Conservation (phyloP, 2,113 vertebrate genomes). For the Rhagologus leucostigma region DNA sequence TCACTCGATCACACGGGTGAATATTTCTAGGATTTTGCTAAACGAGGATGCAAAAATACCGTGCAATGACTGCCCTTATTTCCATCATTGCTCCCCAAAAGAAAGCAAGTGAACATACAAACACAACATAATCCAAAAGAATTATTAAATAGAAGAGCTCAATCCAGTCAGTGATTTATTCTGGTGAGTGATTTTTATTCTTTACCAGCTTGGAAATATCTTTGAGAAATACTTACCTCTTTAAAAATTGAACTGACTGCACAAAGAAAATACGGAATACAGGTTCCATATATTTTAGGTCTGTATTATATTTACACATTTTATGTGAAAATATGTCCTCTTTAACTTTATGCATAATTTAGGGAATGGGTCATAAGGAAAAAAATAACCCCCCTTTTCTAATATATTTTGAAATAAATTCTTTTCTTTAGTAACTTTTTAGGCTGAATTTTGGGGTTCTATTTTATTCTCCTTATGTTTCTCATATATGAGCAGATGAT, state of each 20-base stretch:
- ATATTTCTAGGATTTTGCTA: neutral
- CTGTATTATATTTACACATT: neutral
- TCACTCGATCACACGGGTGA: neutral
- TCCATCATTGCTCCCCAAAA: neutral
- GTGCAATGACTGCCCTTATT: neutral
- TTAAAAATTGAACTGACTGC: neutral
- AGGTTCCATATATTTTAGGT: neutral
- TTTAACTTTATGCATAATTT: neutral
- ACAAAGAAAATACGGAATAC: neutral
- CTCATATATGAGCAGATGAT: neutral
- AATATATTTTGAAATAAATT: neutral
- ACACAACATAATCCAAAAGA: neutral
- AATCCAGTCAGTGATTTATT: neutral
- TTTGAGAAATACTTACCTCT: neutral
- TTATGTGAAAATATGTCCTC: neutral
- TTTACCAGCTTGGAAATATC: neutral
- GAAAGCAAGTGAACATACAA: neutral
- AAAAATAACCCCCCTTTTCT: rapidly evolving
- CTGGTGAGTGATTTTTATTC: neutral
- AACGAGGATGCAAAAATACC: neutral
- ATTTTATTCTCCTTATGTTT: neutral
- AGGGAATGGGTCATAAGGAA: neutral
- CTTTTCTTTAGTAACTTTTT: neutral
- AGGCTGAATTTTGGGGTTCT: neutral
- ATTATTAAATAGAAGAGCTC: neutral